These are phyloP conservation scores for Mamestra configurata DNA, from an alignment of 1,140 invertebrate species.

Conservation along the genomic window DNA sequence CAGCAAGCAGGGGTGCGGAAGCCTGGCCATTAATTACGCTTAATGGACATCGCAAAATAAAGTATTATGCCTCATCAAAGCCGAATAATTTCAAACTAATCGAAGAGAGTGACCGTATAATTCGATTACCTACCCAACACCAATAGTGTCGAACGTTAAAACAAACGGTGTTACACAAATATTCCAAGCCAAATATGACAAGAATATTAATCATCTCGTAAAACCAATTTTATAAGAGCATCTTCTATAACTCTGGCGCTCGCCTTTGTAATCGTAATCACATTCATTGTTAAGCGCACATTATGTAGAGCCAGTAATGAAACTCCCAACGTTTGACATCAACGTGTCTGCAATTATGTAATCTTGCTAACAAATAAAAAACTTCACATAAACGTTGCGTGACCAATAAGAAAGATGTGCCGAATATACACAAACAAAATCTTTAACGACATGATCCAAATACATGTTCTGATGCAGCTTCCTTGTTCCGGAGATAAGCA, in stretches of 20 bases:
- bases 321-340: conserved; percentile 19
- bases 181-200: background rate
- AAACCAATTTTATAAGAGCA: conserved; percentile 30
- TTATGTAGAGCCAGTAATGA: conserved; percentile 16
- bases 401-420: conserved; percentile 8
- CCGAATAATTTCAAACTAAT: conserved; percentile 46
- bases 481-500: conserved; percentile 12
- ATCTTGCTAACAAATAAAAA: conserved; percentile 32
- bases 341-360: conserved; percentile 39
- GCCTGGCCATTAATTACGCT: conserved; percentile 5
- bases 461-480: background rate
- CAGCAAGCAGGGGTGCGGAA: conserved; percentile 8
- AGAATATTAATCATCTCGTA: conserved; percentile 21
- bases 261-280: conserved; percentile 12
- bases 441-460: conserved; percentile 27
- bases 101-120: conserved; percentile 45
- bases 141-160: conserved; percentile 4
- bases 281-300: conserved; percentile 15
- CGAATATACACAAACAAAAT: conserved; percentile 24
- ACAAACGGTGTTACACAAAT: background rate
- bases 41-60: conserved; percentile 8
- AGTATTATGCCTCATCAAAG: conserved; percentile 1
- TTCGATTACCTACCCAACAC: background rate
- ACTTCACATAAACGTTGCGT: conserved; percentile 2
- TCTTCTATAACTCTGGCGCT: background rate